These are phyloP conservation scores for Lanistes nyassanus DNA, from an alignment of 1,140 invertebrate species.

Conservation along the genomic window DNA sequence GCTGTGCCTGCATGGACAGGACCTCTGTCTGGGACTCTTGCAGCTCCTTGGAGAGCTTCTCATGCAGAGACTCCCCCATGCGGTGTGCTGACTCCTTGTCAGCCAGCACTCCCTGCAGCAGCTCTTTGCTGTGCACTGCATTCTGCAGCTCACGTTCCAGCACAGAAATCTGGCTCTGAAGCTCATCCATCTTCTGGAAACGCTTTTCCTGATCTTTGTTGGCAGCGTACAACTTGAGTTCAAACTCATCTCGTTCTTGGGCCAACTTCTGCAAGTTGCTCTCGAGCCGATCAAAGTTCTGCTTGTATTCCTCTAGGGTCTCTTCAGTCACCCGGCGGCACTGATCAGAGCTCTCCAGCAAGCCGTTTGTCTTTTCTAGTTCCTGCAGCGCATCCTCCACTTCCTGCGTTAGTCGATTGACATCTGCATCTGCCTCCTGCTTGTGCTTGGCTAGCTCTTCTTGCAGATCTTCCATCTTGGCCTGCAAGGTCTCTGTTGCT, in stretches of 20 bases:
- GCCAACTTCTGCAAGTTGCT: slow-evolving; percentile 24
- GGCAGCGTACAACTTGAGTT: slow-evolving; percentile 19
- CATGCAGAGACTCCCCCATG: slow-evolving; percentile 18
- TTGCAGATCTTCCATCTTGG: slow-evolving; percentile 21
- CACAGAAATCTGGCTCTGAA: slow-evolving; percentile 9
- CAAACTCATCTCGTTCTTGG: slow-evolving; percentile 25
- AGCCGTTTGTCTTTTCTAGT: slow-evolving; percentile 19
- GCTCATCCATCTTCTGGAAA: slow-evolving; percentile 11
- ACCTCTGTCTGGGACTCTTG: slow-evolving; percentile 22
- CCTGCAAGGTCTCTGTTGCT: slow-evolving; percentile 6
- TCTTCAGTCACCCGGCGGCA: slow-evolving; percentile 17
- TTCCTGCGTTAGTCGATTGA: slow-evolving; percentile 20
- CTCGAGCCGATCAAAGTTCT: slow-evolving; percentile 22
- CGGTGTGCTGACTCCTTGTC: slow-evolving; percentile 23
- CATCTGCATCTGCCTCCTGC: slow-evolving; percentile 26
- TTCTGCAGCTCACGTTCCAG: slow-evolving; percentile 27
- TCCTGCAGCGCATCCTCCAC: slow-evolving; percentile 27
- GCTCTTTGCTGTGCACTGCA: slow-evolving; percentile 10
- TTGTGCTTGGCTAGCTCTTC: slow-evolving; percentile 25
- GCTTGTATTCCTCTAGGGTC: slow-evolving; percentile 25
- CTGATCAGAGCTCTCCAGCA: slow-evolving; percentile 12
- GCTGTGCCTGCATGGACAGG: slow-evolving; percentile 2
- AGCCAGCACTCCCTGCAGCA: slow-evolving; percentile 15
- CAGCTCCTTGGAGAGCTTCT: slow-evolving; percentile 27
- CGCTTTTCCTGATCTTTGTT: slow-evolving; percentile 22